A percentile compares a stretch with the other conserved stretches of the same genome.
Evolutionary conservation across 2,888 invertebrate genomes (phyloP).

Genomic region (Amphipyra berbera): DNA sequence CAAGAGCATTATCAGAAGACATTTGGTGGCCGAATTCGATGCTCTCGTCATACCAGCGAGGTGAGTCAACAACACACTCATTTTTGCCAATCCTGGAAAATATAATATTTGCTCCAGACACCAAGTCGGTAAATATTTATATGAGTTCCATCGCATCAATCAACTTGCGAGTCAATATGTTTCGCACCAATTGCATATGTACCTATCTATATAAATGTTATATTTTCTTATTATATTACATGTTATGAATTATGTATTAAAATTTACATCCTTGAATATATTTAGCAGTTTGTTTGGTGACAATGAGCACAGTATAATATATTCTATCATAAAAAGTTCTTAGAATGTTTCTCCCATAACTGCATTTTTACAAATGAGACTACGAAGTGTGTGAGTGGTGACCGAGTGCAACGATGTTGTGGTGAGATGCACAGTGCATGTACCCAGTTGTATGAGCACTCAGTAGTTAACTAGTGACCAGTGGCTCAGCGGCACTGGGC

Average conservation of each 20-base stretch:
- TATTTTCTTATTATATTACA: conserved; percentile 57
- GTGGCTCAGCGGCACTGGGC: conserved; percentile 55
- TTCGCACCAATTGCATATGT: conserved; percentile 32
- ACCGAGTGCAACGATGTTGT: conserved; percentile 32
- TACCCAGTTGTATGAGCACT: conserved; percentile 51
- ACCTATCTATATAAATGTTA: conserved; percentile 63
- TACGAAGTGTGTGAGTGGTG: conserved; percentile 48
- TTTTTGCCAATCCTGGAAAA: conserved; percentile 55
- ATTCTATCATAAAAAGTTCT: conserved; percentile 28
- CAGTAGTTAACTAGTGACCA: conserved; percentile 64
- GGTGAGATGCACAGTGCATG: conserved; percentile 74
- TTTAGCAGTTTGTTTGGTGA: conserved; percentile 50
- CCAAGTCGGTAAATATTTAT: conserved; percentile 33
- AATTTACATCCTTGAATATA: conserved; percentile 35
- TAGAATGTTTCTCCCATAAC: conserved; percentile 46
- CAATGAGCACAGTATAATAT: conserved; percentile 43
- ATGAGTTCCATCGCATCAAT: conserved; percentile 46
- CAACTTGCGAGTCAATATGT: conserved; percentile 41
- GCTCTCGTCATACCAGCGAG: conserved; percentile 97
- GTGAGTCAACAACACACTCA: conserved; percentile 83
- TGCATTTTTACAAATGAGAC: conserved; percentile 37
- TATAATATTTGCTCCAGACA: conserved; percentile 69
- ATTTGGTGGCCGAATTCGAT: conserved; percentile 97
- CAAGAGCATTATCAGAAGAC: conserved; percentile 97
- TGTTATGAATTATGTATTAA: conserved; percentile 48